phyloP scores from a whole-genome alignment of 1,140 invertebrate species.

The Drepana arcuata region DNA sequence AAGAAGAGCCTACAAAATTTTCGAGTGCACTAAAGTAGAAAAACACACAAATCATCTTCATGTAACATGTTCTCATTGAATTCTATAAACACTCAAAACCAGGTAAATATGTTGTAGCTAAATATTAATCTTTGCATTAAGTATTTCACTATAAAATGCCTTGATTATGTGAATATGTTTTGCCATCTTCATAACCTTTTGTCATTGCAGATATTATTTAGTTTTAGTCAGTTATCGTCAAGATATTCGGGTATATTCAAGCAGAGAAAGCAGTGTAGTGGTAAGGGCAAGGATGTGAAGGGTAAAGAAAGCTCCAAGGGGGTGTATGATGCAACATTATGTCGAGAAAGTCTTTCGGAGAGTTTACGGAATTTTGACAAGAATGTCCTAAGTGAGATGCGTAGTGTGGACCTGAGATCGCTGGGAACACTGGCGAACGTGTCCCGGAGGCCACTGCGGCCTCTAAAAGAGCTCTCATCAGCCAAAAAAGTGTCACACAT shows the following conservation, averaged over 20 bases:
- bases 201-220: slow-evolving; percentile 65
- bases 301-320: slow-evolving; percentile 30
- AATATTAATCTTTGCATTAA: no score
- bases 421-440: slow-evolving; percentile 22
- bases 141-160: no score
- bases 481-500: slow-evolving; percentile 51
- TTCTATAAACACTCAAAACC: slow-evolving; percentile 68
- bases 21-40: slow-evolving; percentile 60
- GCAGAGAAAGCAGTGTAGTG: slow-evolving; percentile 49
- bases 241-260: slow-evolving; percentile 61
- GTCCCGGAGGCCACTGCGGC: slow-evolving; percentile 14
- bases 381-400: slow-evolving; percentile 53
- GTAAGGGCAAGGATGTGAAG: slow-evolving; percentile 48
- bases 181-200: slow-evolving; percentile 56
- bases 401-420: slow-evolving; percentile 39
- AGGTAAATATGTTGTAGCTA: slow-evolving; percentile 53
- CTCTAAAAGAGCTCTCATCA: slow-evolving; percentile 22
- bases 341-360: slow-evolving; percentile 52
- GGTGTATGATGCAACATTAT: slow-evolving; percentile 40
- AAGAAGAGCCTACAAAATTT: slow-evolving; percentile 70
- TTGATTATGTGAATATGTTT: slow-evolving; percentile 25
- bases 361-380: slow-evolving; percentile 57
- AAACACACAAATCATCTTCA: slow-evolving; percentile 49
- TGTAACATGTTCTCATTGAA: slow-evolving; percentile 72
- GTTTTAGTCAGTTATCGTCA: slow-evolving; percentile 62